These are phyloP conservation scores for Bombylius discolor DNA, from an alignment of 2,888 invertebrate genomes.

Conservation along the genomic window DNA sequence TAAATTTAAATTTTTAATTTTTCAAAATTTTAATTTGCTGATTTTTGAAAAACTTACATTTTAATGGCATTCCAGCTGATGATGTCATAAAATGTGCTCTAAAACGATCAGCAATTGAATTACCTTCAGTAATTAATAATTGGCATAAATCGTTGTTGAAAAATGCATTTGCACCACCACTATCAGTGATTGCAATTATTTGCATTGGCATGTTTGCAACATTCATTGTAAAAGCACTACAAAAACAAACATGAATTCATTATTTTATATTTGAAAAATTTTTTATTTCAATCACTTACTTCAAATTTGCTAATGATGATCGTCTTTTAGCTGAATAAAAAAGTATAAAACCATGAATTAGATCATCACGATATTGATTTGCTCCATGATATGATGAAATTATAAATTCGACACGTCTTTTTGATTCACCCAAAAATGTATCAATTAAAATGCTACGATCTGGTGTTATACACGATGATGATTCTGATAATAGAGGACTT, in stretches of 20 bases:
- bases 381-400: conserved; percentile 91
- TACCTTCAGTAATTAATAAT: conserved; percentile 83
- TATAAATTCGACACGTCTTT: conserved; percentile 77
- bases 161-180: conserved; percentile 77
- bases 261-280: not conserved
- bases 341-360: conserved; percentile 89
- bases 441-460: conserved; percentile 82
- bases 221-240: conserved; percentile 82
- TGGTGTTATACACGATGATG: conserved; percentile 52
- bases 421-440: conserved; percentile 82
- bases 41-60: conserved; percentile 47
- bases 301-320: conserved; percentile 84
- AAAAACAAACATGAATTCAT: conserved; percentile 16
- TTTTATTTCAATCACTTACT: conserved; percentile 42
- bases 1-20: not conserved
- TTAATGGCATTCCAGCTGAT: conserved; percentile 68
- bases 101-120: conserved; percentile 77
- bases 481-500: conserved; percentile 74
- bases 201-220: conserved; percentile 87
- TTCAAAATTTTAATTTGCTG: not conserved
- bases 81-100: conserved; percentile 89
- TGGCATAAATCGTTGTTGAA: conserved; percentile 83
- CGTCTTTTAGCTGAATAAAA: conserved; percentile 90
- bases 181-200: conserved; percentile 86
- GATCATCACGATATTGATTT: conserved; percentile 78